These are phyloP conservation scores for Pantala flavescens DNA, from an alignment of 1,140 invertebrate genomes.

Conservation along the genomic window DNA sequence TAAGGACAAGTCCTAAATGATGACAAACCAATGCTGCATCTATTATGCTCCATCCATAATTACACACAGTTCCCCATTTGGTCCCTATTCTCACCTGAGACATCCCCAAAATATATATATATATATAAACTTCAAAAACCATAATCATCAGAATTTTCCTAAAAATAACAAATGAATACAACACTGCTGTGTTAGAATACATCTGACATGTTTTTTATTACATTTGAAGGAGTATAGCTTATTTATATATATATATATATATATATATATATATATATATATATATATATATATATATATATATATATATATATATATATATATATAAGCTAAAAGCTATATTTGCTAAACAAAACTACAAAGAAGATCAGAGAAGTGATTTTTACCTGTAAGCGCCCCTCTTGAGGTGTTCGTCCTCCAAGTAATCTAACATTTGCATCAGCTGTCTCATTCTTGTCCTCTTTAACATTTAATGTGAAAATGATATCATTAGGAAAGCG, in stretches of 20 bases:
- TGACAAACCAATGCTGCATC: constrained; percentile 90
- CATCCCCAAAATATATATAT: constrained; percentile 22
- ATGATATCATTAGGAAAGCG: constrained; percentile 62
- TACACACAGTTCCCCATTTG: constrained; percentile 95
- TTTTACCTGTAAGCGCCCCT: constrained; percentile 68
- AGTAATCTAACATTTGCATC: constrained; percentile 59
- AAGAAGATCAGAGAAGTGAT: not conserved
- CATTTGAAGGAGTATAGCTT: too few relatives aligned
- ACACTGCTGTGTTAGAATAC: too few relatives aligned
- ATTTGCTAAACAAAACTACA: too few relatives aligned
- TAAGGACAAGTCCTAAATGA: constrained; percentile 84
- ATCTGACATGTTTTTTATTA: too few relatives aligned
- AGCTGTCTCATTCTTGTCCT: constrained; percentile 45
- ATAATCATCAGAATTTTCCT: too few relatives aligned
- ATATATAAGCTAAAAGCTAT: too few relatives aligned
- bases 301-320: too few relatives aligned
- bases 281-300: too few relatives aligned
- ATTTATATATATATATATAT: too few relatives aligned
- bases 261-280: too few relatives aligned
- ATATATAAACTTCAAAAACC: too few relatives aligned
- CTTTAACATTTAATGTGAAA: constrained; percentile 58
- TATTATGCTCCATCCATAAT: constrained; percentile 88
- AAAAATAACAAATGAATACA: too few relatives aligned
- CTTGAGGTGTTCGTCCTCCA: constrained; percentile 58
- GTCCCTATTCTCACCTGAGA: constrained; percentile 58